Conservation (phyloP, 2,888 invertebrate species). For the Ophonus ardosiacus region DNA sequence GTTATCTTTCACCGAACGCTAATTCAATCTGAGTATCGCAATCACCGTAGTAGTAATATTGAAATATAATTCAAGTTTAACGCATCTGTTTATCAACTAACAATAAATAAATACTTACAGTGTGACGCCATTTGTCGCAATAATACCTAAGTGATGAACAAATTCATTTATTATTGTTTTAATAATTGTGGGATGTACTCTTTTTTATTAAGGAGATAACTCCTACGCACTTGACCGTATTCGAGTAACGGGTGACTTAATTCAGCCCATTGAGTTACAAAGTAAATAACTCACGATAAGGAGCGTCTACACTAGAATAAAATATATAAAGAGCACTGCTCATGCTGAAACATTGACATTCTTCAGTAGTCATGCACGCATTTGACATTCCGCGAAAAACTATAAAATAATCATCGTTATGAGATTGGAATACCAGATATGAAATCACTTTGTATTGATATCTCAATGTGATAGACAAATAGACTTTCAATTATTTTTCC, state of each 20-base stretch:
- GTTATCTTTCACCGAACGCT: background rate
- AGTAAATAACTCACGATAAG: constrained; percentile 10
- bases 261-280: background rate
- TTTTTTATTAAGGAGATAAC: constrained; percentile 7
- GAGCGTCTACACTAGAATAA: constrained; percentile 42
- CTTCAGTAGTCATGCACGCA: constrained; percentile 57
- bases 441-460: background rate
- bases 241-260: background rate
- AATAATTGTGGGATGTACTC: constrained; percentile 16
- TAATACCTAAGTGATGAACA: constrained; percentile 15
- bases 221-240: constrained; percentile 34
- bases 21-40: background rate
- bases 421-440: constrained; percentile 14
- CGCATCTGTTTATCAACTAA: background rate
- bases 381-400: constrained; percentile 61
- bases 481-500: background rate
- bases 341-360: constrained; percentile 51
- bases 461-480: background rate
- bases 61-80: background rate
- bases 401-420: constrained; percentile 38
- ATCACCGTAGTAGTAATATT: background rate
- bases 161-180: background rate
- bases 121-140: constrained; percentile 29
- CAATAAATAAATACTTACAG: constrained; percentile 32
- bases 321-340: constrained; percentile 51